phyloP scores from a whole-genome alignment of 2,113 vertebrate genomes.

The Cynocephalus volans region DNA sequence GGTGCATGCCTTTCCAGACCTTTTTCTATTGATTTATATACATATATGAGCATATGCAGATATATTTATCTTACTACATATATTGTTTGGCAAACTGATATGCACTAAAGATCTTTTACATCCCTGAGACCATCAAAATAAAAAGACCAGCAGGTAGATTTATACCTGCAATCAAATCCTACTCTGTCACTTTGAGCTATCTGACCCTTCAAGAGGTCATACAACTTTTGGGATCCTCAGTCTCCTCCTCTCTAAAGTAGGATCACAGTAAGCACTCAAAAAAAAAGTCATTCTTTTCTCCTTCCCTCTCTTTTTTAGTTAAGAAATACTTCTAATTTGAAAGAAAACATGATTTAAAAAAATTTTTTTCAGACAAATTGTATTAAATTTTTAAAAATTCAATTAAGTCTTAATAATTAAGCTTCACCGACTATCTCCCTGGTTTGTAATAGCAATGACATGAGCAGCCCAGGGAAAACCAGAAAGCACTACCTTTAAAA shows the following conservation, averaged over 20 bases:
- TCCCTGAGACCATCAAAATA: neutral
- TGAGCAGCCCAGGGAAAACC: slow-evolving; percentile 67
- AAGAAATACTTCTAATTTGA: slow-evolving; percentile 52
- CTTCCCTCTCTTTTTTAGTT: slow-evolving; percentile 35
- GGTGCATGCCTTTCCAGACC: neutral
- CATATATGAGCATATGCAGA: neutral
- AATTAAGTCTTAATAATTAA: slow-evolving; percentile 46
- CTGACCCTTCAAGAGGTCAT: neutral
- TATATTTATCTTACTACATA: neutral
- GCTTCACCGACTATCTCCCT: slow-evolving; percentile 69
- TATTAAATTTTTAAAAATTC: slow-evolving; percentile 43
- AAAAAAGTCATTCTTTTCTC: neutral
- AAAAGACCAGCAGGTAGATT: neutral
- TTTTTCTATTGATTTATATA: neutral
- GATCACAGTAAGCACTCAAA: neutral
- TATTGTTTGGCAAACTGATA: neutral
- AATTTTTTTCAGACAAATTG: slow-evolving; percentile 18
- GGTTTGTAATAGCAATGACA: slow-evolving; percentile 75
- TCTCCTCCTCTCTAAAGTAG: slow-evolving; percentile 50
- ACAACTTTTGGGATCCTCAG: neutral
- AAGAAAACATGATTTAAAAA: neutral
- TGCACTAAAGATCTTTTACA: neutral
- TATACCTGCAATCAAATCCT: neutral
- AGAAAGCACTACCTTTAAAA: slow-evolving; percentile 73
- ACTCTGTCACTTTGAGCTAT: neutral